Evolutionary conservation across 2,797 vertebrate species (phyloP).

Genomic region (Halcyon chelicuti): DNA sequence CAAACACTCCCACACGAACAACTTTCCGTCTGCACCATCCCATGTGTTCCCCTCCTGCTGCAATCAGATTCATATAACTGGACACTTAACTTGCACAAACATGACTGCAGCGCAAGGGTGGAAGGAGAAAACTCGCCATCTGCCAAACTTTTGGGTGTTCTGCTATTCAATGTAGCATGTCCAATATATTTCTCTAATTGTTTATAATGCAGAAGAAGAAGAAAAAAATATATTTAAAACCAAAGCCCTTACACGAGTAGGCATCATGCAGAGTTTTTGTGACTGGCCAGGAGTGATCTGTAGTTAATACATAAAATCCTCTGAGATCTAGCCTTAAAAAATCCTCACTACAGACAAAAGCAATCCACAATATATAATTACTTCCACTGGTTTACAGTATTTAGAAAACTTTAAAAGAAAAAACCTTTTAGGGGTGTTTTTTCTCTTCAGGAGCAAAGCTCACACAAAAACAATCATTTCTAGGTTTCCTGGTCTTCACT

Average conservation of each 20-base stretch:
- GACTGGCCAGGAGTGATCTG: not conserved
- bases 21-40: not conserved
- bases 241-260: not conserved
- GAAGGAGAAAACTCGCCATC: not conserved
- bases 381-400: not conserved
- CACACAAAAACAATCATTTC: not conserved
- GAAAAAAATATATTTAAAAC: not conserved
- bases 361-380: not conserved
- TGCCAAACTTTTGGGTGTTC: not conserved
- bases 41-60: not conserved
- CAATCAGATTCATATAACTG: not conserved
- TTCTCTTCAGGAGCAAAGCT: not conserved
- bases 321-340: not conserved
- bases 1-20: not conserved
- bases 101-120: not conserved
- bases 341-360: not conserved
- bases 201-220: not conserved
- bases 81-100: not conserved
- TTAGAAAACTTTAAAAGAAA: not conserved
- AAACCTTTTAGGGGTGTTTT: not conserved
- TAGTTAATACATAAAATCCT: constrained; percentile 7
- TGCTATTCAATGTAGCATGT: rapidly evolving
- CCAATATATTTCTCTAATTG: not conserved
- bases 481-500: not conserved
- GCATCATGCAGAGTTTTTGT: not conserved